Conservation (phyloP, 2,797 vertebrate genomes). For the Schizothorax lantsangensis region DNA sequence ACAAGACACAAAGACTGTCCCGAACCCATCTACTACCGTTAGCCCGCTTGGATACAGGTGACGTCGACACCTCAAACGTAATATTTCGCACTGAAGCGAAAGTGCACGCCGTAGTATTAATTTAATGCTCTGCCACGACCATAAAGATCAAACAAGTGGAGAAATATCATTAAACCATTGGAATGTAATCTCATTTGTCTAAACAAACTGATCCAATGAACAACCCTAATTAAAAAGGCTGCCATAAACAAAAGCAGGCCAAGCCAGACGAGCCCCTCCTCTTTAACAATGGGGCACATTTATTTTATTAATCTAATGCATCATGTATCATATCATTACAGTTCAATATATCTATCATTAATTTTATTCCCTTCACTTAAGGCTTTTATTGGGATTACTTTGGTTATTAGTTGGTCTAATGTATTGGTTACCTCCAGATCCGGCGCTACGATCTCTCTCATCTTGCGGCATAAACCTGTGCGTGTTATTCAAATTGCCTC, state of each 20-base stretch:
- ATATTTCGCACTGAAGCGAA: slow-evolving; percentile 42
- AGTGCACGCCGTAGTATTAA: slow-evolving; percentile 90
- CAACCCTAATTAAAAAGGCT: slow-evolving; percentile 96
- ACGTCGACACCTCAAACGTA: slow-evolving; percentile 32
- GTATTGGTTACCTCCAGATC: slow-evolving; percentile 99
- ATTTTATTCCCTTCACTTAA: slow-evolving; percentile 99
- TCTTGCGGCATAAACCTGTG: slow-evolving; percentile 99
- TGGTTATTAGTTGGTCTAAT: slow-evolving; percentile 99
- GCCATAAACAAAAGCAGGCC: slow-evolving; percentile 90
- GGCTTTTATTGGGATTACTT: slow-evolving; percentile 99
- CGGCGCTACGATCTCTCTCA: slow-evolving; percentile 99
- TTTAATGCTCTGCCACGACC: slow-evolving; percentile 92
- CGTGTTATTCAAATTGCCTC: slow-evolving; percentile 99
- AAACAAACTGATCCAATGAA: slow-evolving; percentile 97
- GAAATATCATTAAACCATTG: slow-evolving; percentile 95
- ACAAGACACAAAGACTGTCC: neutral
- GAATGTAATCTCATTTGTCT: slow-evolving; percentile 95
- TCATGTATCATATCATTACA: slow-evolving; percentile 99
- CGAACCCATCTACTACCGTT: slow-evolving; percentile 57
- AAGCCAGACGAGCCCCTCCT: slow-evolving; percentile 66
- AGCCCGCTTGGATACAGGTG: slow-evolving; percentile 51
- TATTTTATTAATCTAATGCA: slow-evolving; percentile 99
- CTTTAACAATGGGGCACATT: slow-evolving; percentile 91
- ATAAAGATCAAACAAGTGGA: slow-evolving; percentile 97
- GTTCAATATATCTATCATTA: slow-evolving; percentile 99